Conservation (phyloP, 2,113 vertebrate species). For the Varanus salvator region DNA sequence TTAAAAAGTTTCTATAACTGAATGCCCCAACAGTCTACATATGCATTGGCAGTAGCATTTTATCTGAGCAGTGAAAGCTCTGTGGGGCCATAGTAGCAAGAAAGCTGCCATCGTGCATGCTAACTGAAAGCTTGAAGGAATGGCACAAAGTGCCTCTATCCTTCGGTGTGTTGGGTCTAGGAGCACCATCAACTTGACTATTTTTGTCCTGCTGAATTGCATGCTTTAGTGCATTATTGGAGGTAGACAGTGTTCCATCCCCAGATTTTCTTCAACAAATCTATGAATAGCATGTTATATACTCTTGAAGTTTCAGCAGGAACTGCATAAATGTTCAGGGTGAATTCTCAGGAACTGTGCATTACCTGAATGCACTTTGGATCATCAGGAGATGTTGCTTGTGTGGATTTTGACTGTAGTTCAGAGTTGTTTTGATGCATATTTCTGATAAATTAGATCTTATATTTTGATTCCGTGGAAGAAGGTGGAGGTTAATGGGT, state of each 20-base stretch:
- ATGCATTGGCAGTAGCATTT: not conserved
- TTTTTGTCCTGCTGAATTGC: not conserved
- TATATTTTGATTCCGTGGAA: too few species aligned
- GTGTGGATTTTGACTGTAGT: too few species aligned
- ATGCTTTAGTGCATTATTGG: not conserved
- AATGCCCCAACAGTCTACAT: accelerated
- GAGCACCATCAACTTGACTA: not conserved
- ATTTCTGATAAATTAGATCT: too few species aligned
- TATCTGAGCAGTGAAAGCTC: not conserved
- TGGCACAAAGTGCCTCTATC: not conserved
- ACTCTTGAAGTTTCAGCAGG: not conserved
- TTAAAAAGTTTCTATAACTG: not conserved
- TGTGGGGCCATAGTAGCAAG: not conserved
- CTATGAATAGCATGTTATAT: not conserved
- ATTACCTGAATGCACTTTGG: too few species aligned
- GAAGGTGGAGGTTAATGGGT: too few species aligned
- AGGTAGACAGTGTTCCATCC: not conserved
- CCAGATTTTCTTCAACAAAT: not conserved
- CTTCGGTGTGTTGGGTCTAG: not conserved
- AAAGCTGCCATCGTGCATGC: not conserved
- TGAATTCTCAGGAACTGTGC: too few species aligned
- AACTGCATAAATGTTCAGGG: not conserved
- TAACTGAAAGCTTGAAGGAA: not conserved
- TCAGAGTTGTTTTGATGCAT: too few species aligned
- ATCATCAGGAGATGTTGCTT: too few species aligned